Base-by-base conservation (phyloP, 2,113 vertebrate genomes). In the Python bivittatus region DNA sequence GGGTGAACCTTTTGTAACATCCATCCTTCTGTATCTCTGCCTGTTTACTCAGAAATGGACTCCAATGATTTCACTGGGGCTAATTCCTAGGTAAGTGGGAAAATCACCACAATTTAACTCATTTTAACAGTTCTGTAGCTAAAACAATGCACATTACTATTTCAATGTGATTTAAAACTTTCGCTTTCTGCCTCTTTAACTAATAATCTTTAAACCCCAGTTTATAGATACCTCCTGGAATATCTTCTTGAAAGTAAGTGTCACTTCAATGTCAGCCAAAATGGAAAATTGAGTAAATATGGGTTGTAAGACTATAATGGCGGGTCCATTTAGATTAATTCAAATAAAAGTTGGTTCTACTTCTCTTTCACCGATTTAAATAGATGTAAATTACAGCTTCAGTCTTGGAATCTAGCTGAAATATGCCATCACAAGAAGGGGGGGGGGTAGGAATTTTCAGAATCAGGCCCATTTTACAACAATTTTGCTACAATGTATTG, bases 381-480 rank as follows among this genome's bases (percentile, higher is more conserved):
- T 0, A 95, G 4, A 23, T 29, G n/a, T 61, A 90, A 0, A 72
- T n/a, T 88, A 8, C 38, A 58, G 7, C 11, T 2, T 52, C 10
- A 56, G 10, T 56, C 25, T 79, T 87, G 12, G 53, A 91, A 6
- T 83, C 53, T 61, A 58, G 22, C 25, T 84, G 90, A 91, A 64
- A 17, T 79, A 38, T 38, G 2, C 33, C 92, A 42, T 38, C 64
- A 25, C 0, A 38, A 83, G 17, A 92, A 94, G 25, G 84, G 61
- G n/a, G 61, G 56, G 1, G 90, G 87, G 53, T 60, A 68, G 0
- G 0, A 93, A 6, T 20, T 52, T 91, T n/a, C 84, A 87, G 83
- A 89, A 58, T 94, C 33, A 93, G 95, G 88, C 92, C 86, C 38
- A 79, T 88, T 52, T 58, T 20, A 54, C 86, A 83, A 92, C 8